phyloP scores from a whole-genome alignment of 37 sponge, comb jelly and placozoan genomes.

The Chondrilla cf. caribensis region DNA sequence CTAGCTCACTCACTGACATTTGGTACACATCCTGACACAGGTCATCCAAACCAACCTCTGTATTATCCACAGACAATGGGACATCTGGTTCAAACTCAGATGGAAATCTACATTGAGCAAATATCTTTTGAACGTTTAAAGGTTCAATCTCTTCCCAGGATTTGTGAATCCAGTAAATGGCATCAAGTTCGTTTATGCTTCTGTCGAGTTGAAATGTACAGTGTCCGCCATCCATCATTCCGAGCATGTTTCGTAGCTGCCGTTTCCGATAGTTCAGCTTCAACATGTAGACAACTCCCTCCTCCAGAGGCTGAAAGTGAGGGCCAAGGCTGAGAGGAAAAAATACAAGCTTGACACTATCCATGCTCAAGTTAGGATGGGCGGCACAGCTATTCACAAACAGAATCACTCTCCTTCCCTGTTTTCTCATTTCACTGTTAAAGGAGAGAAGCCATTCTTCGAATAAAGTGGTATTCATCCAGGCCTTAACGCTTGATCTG shows the following conservation, averaged over 20 bases:
- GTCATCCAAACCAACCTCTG: too few species aligned
- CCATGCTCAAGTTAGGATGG: constrained; percentile 11
- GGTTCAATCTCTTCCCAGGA: too few species aligned
- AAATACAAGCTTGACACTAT: background rate
- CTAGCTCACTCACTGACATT: too few species aligned
- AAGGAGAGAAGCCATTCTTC: constrained; percentile 9
- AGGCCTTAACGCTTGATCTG: background rate
- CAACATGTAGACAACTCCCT: background rate
- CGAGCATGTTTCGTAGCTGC: background rate
- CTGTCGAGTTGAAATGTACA: too few species aligned
- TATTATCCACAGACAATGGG: too few species aligned
- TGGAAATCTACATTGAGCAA: too few species aligned
- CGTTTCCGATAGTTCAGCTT: constrained; percentile 4
- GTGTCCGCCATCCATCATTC: too few species aligned
- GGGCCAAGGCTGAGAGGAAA: background rate
- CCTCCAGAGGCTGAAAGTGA: background rate
- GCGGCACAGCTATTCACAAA: constrained; percentile 1
- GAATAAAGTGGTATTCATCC: constrained; percentile 16
- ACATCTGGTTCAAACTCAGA: too few species aligned
- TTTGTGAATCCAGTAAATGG: too few species aligned
- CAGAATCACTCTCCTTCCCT: background rate
- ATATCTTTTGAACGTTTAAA: too few species aligned
- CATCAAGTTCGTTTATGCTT: too few species aligned
- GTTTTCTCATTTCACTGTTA: background rate
- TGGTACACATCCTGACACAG: too few species aligned